Percentiles rank a stretch among this genome's conserved stretches.
phyloP scores from a whole-genome alignment of 2,113 vertebrate genomes.

The Vulpes lagopus region DNA sequence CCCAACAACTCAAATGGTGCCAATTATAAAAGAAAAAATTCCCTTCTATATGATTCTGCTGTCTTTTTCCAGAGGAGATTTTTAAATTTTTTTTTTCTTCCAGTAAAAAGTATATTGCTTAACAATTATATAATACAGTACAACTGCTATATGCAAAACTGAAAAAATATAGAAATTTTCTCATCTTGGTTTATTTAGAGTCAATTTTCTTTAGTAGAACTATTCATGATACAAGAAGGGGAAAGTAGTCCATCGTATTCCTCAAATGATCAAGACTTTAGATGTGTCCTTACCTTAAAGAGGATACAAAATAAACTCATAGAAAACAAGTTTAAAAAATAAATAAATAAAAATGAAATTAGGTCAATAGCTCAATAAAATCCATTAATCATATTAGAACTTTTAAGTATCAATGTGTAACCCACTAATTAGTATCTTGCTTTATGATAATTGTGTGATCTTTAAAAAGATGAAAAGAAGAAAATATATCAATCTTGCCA shows the following conservation, averaged over 20 bases:
- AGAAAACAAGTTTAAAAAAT: not conserved
- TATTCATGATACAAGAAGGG: not conserved
- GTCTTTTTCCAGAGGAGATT: constrained; percentile 5
- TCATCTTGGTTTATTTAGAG: constrained; percentile 7
- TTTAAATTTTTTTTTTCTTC: constrained; percentile 1
- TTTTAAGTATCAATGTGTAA: not conserved
- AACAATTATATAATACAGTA: not conserved
- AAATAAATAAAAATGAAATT: not conserved
- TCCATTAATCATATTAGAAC: not conserved
- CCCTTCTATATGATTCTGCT: not conserved
- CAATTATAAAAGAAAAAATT: constrained; percentile 37
- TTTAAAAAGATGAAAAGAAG: not conserved
- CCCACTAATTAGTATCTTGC: not conserved
- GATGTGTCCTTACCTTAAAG: not conserved
- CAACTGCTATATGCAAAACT: not conserved
- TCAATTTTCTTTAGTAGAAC: constrained; percentile 1
- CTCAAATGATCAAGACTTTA: not conserved
- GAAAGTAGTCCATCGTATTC: not conserved
- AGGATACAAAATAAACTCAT: not conserved
- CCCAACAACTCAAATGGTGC: constrained; percentile 29
- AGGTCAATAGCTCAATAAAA: not conserved
- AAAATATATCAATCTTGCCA: not conserved
- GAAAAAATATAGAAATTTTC: not conserved
- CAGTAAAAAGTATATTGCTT: not conserved
- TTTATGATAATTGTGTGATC: not conserved